These are phyloP conservation scores for Schlechtendalia chinensis DNA, from an alignment of 1,140 invertebrate genomes.

Conservation along the genomic window DNA sequence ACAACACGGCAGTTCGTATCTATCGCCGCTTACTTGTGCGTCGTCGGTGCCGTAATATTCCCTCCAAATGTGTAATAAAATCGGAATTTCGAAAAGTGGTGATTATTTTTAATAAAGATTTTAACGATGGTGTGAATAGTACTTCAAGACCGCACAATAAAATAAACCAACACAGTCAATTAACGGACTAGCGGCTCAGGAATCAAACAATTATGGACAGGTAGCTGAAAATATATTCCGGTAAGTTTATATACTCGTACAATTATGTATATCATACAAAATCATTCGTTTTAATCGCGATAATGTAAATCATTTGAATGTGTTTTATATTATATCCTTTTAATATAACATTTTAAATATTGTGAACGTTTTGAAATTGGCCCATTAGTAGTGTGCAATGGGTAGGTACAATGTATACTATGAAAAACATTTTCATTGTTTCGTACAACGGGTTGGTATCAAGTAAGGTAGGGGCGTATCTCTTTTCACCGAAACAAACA, in stretches of 20 bases:
- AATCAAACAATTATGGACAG: neutral
- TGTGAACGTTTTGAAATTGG: no score
- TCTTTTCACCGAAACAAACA: neutral
- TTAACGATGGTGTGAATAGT: neutral
- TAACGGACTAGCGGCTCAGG: neutral
- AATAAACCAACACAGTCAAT: neutral
- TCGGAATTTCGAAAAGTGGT: neutral
- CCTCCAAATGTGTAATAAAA: constrained; percentile 8
- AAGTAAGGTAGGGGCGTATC: constrained; percentile 11
- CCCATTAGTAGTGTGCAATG: no score
- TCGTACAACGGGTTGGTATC: constrained; percentile 5
- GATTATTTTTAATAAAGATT: neutral
- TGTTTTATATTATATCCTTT: no score
- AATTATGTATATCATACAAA: no score
- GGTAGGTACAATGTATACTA: neutral
- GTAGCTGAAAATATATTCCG: constrained; percentile 1
- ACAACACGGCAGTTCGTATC: constrained; percentile 27
- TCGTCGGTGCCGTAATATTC: neutral
- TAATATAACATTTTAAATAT: no score
- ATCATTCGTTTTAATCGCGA: neutral
- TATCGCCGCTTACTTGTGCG: neutral
- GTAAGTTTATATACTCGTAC: neutral
- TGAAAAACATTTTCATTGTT: neutral
- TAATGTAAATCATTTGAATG: neutral
- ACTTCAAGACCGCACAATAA: neutral